Base-by-base conservation (phyloP, 2,797 vertebrate genomes). In the Rachycentron canadum region DNA sequence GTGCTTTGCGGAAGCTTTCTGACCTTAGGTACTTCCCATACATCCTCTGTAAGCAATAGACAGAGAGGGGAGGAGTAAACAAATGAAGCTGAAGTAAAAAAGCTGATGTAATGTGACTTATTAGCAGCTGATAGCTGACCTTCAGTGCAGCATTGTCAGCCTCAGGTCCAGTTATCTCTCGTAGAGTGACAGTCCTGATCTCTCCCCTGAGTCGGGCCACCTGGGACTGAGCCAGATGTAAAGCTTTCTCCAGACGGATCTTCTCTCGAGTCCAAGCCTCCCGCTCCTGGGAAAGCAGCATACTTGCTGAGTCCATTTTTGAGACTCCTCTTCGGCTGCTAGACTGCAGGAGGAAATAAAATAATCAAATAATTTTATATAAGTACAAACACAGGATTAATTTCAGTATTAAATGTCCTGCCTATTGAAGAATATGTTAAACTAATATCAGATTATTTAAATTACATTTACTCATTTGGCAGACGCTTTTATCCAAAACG, bases 1-100 rank as follows among this genome's bases (percentile, higher is more conserved):
- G 96, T 10, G 98, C 97, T 89, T 99, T 99, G 71, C 98, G 95
- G 87, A 99, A 99, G 86, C 98, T 98, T 89, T 99, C 98, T 3
- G 98, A 95, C 41, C 97, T 95, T 76, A 99, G 91, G 84, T 98
- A 99, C 86, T 96, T 97, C 47, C 97, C 96, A 57, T 99, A 99
- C 88, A 99, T 95, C 88, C 96, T 97, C 98, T 99, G 79, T 2
- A 88, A 78, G 23, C 0, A 32, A 0, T 9, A 23, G 25, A 73
- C 1, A 34, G 45, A 61, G 28, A 26, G 32, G n/a, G 13, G 41
- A 34, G 2, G 14, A 74, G 28, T 13, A 14, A 61, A 26, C 32
- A 9, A 10, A 32, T 26, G 34, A 64, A 47, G 43, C 19, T 40
- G 8, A 61, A 60, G 25, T 72, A 4, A n/a, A n/a, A n/a, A n/a